These are phyloP conservation scores for Zaprionus africanus DNA, from an alignment of 1,140 invertebrate species.

Conservation along the genomic window DNA sequence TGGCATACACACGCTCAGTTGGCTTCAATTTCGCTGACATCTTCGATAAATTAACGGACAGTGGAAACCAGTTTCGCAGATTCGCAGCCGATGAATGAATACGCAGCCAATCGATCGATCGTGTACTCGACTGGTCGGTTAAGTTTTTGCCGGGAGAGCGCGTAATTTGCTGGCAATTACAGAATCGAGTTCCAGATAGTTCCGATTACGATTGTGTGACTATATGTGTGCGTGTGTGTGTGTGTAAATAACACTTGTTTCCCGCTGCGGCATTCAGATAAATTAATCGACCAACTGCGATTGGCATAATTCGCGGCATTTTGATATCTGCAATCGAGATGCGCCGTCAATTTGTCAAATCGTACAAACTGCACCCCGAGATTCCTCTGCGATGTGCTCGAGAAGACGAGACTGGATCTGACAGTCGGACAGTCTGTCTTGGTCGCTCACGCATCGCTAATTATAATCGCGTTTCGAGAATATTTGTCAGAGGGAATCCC, in stretches of 20 bases:
- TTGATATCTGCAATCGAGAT: conserved; percentile 52
- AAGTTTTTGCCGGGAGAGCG: conserved; percentile 24
- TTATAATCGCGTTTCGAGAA: conserved; percentile 11
- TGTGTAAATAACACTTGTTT: conserved; percentile 51
- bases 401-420: not conserved
- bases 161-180: conserved; percentile 67
- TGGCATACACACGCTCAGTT: conserved; percentile 15
- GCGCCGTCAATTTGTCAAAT: conserved; percentile 41
- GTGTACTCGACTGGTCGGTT: conserved; percentile 3
- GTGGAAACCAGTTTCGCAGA: conserved; percentile 53
- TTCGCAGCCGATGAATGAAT: conserved; percentile 33
- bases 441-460: conserved; percentile 1
- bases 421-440: not conserved
- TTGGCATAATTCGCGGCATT: conserved; percentile 66
- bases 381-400: not conserved
- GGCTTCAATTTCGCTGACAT: conserved; percentile 48
- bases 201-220: conserved; percentile 25
- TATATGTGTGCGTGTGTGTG: not conserved
- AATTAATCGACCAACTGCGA: conserved; percentile 50
- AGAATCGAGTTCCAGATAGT: conserved; percentile 65
- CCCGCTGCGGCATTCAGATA: conserved; percentile 33
- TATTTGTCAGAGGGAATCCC: conserved; percentile 10
- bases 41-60: conserved; percentile 46
- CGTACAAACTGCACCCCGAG: not conserved
- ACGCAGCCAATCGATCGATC: conserved; percentile 5